Conservation (phyloP, 2,113 vertebrate genomes). For the Vanacampus margaritifer region DNA sequence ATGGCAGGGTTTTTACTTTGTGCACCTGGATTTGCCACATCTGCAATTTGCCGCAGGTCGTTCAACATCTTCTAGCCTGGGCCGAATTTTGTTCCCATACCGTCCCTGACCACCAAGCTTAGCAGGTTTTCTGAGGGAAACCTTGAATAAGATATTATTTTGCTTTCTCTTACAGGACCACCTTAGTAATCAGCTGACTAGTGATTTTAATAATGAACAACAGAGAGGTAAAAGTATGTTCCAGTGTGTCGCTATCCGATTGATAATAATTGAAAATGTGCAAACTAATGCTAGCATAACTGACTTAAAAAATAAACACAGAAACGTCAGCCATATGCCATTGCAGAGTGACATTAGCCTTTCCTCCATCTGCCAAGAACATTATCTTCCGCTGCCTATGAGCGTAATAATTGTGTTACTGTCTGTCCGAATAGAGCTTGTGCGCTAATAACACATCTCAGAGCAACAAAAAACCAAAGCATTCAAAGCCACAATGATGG, state of each 20-base stretch:
- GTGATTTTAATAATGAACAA: background rate
- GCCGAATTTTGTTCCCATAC: too few relatives aligned
- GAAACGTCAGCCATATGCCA: background rate
- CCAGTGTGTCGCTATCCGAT: background rate
- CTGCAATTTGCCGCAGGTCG: too few relatives aligned
- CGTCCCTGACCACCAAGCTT: too few relatives aligned
- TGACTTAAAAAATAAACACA: background rate
- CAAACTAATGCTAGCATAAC: background rate
- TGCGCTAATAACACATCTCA: constrained; percentile 31
- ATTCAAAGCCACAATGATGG: too few relatives aligned
- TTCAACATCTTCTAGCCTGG: too few relatives aligned
- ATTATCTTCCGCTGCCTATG: constrained; percentile 32
- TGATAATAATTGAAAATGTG: background rate
- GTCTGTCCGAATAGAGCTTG: constrained; percentile 32
- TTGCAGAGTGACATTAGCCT: background rate
- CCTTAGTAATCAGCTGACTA: background rate
- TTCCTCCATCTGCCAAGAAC: constrained; percentile 3
- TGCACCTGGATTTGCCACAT: too few relatives aligned
- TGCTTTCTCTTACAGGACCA: too few relatives aligned
- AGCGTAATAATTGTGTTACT: constrained; percentile 50
- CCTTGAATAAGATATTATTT: too few relatives aligned
- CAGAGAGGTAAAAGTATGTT: background rate
- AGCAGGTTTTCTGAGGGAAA: too few relatives aligned
- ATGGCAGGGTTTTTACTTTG: too few relatives aligned
- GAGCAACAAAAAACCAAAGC: too few relatives aligned